Conservation (phyloP, 2,797 vertebrate species). For the Pipistrellus kuhlii region DNA sequence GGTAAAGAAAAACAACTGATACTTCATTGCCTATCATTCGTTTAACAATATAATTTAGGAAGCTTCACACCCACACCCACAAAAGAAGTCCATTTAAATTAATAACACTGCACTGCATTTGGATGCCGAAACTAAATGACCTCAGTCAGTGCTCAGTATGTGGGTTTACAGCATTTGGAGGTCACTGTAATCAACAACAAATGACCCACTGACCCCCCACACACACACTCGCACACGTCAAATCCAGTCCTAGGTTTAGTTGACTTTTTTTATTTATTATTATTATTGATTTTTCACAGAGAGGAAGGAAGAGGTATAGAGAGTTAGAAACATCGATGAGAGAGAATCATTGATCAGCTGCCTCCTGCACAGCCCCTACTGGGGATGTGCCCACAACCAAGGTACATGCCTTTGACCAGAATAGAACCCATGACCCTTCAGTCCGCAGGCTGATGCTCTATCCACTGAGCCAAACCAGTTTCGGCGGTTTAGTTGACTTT, state of each 20-base stretch:
- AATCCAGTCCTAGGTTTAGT: neutral
- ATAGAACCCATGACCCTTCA: too few relatives aligned
- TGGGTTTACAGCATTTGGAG: neutral
- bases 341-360: too few relatives aligned
- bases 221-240: fast-evolving
- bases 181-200: neutral
- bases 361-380: too few relatives aligned
- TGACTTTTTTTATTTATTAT: neutral
- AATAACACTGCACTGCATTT: neutral
- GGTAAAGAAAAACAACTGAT: neutral
- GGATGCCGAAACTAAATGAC: neutral
- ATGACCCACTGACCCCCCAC: neutral
- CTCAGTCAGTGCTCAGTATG: neutral
- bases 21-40: neutral
- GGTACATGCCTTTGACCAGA: too few relatives aligned
- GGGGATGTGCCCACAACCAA: too few relatives aligned
- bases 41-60: slow-evolving; percentile 3
- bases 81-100: neutral
- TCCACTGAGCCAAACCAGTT: too few relatives aligned
- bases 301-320: too few relatives aligned
- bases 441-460: too few relatives aligned
- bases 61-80: neutral
- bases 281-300: too few relatives aligned
- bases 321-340: too few relatives aligned
- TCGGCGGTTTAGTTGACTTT: neutral